These are phyloP conservation scores for Bombus cullumanus DNA, from an alignment of 1,140 invertebrate species.

Conservation along the genomic window DNA sequence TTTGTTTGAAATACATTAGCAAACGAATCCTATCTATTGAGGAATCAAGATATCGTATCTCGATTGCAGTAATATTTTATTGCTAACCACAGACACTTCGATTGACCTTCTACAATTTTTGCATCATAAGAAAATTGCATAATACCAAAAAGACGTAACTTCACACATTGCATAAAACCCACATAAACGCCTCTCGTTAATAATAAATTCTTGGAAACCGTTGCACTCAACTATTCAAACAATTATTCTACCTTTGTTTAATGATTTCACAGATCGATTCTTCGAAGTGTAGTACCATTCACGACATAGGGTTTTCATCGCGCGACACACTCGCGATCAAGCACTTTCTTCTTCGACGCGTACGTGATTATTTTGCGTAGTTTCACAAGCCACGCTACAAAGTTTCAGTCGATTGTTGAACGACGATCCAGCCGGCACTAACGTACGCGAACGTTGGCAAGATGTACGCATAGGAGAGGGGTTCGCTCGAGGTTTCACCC, in stretches of 20 bases:
- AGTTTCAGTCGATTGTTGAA: constrained; percentile 38
- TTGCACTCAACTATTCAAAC: neutral
- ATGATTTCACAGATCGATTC: neutral
- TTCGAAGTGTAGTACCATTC: neutral
- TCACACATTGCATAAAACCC: neutral
- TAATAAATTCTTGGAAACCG: neutral
- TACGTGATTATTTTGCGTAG: neutral
- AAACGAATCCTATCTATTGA: too few species aligned
- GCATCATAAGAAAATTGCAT: neutral
- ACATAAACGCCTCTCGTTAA: neutral
- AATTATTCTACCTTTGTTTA: neutral
- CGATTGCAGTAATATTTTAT: too few species aligned
- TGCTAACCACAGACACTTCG: too few species aligned
- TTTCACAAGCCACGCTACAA: neutral
- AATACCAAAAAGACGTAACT: neutral
- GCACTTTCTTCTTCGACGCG: neutral
- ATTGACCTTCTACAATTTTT: too few species aligned
- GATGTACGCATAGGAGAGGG: constrained; percentile 51
- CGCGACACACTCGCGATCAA: neutral
- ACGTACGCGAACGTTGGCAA: constrained; percentile 60
- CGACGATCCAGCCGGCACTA: constrained; percentile 60
- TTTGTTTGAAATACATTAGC: too few species aligned
- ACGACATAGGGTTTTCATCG: neutral
- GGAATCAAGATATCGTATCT: too few species aligned
- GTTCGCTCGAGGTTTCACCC: constrained; percentile 60